These are phyloP conservation scores for Sicus ferrugineus DNA, from an alignment of 2,888 invertebrate species.

Conservation along the genomic window DNA sequence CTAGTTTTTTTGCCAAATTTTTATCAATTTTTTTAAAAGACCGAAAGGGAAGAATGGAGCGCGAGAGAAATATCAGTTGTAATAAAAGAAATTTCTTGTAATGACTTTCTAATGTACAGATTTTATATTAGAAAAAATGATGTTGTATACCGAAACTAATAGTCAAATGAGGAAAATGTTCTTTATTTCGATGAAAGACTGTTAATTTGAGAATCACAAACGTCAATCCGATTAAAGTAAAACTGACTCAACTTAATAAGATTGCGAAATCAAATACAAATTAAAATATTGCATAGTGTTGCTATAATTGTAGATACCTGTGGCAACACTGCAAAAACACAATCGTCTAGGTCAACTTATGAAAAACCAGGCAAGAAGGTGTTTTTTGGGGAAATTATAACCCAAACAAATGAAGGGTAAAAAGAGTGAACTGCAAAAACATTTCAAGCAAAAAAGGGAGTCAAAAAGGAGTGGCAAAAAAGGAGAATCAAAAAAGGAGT, in stretches of 20 bases:
- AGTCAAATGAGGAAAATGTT: too few relatives aligned
- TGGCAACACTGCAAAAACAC: slow-evolving; percentile 12
- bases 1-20: background rate
- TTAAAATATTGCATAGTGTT: too few relatives aligned
- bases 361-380: background rate
- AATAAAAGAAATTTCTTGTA: too few relatives aligned
- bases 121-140: too few relatives aligned
- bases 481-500: background rate
- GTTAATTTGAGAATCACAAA: too few relatives aligned
- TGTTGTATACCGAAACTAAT: too few relatives aligned
- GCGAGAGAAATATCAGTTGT: background rate
- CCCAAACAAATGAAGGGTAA: background rate
- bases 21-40: background rate
- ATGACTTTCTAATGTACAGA: too few relatives aligned
- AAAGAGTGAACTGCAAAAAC: background rate
- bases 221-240: too few relatives aligned
- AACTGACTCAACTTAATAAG: too few relatives aligned
- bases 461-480: background rate
- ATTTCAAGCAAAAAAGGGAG: background rate
- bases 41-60: background rate
- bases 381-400: background rate
- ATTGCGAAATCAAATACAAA: too few relatives aligned
- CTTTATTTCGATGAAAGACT: background rate
- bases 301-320: background rate
- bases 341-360: background rate